Conservation (phyloP, 2,797 vertebrate species). For the Sebastiscus albofasciatus region DNA sequence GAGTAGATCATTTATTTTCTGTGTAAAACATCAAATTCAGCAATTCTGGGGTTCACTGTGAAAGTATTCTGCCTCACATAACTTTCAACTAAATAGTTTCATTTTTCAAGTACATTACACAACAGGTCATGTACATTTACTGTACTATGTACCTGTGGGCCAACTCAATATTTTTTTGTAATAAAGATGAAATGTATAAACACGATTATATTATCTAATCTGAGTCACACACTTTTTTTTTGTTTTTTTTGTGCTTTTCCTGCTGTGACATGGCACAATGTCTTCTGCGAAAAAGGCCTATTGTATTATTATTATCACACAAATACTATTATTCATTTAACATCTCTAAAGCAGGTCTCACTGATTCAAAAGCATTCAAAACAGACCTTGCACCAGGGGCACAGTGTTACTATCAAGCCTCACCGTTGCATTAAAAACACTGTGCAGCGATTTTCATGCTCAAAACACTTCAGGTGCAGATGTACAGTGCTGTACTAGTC, state of each 20-base stretch:
- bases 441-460: not conserved
- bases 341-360: not conserved
- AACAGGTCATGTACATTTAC: not conserved
- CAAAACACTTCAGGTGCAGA: not conserved
- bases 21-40: not conserved
- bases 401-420: not conserved
- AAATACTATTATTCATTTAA: not conserved
- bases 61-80: not conserved
- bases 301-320: not conserved
- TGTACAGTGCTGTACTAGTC: not conserved
- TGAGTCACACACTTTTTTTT: not conserved
- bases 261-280: not conserved
- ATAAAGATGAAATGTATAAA: not conserved
- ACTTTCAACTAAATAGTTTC: not conserved
- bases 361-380: not conserved
- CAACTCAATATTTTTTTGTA: not conserved
- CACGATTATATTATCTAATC: not conserved
- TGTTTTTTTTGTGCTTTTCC: not conserved
- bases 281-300: not conserved
- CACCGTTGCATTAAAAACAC: not conserved
- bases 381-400: not conserved
- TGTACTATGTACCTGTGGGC: not conserved
- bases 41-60: not conserved
- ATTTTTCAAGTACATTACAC: not conserved
- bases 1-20: conserved; percentile 25